Conservation (phyloP, 92 coral and sea anemone genomes). For the Phymanthus crucifer region DNA sequence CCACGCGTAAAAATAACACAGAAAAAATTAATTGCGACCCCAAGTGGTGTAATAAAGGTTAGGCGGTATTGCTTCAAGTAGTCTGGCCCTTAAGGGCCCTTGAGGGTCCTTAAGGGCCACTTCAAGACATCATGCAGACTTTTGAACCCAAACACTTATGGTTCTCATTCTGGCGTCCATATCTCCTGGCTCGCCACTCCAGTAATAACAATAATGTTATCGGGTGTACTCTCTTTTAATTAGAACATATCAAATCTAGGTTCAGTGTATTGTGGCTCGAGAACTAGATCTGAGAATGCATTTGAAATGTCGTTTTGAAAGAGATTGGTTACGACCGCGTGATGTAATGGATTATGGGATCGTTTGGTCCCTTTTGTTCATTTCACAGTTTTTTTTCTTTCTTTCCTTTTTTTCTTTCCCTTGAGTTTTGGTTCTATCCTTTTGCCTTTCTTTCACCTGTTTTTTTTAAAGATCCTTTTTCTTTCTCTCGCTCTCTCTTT, state of each 20-base stretch:
- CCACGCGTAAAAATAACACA: neutral
- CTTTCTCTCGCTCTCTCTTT: neutral
- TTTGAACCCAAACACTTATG: conserved; percentile 2
- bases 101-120: neutral
- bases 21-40: neutral
- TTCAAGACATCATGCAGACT: neutral
- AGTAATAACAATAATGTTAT: neutral
- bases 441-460: neutral
- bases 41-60: neutral
- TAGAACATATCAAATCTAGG: no score
- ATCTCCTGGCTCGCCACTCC: neutral
- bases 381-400: neutral
- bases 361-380: neutral
- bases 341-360: no score
- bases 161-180: neutral
- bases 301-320: no score
- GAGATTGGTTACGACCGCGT: no score
- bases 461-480: neutral
- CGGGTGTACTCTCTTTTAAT: neutral
- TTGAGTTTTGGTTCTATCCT: neutral
- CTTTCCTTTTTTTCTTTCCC: neutral
- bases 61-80: neutral
- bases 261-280: no score
- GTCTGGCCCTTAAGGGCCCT: neutral
- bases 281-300: no score